phyloP scores from a whole-genome alignment of 2,888 invertebrate genomes.

The Oscheius sp. region DNA sequence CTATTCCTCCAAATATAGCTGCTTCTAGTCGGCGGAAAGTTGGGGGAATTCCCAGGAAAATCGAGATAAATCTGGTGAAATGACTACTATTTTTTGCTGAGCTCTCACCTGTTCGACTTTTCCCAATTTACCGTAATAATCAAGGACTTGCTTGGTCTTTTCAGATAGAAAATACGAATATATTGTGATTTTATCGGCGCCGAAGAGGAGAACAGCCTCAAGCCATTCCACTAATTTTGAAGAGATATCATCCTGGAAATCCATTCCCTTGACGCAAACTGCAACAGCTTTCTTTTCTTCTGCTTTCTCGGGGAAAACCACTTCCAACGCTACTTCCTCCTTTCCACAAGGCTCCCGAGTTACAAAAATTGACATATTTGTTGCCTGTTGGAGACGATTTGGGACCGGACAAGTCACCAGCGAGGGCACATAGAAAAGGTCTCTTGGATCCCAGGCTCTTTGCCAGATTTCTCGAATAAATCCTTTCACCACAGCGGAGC shows the following conservation, averaged over 20 bases:
- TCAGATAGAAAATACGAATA: constrained; percentile 87
- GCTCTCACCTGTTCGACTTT: constrained; percentile 71
- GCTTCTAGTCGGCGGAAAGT: constrained; percentile 77
- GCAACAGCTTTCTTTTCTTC: constrained; percentile 39
- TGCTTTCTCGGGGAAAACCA: constrained; percentile 26
- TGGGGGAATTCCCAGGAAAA: constrained; percentile 88
- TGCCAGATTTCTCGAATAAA: constrained; percentile 68
- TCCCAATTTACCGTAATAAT: constrained; percentile 75
- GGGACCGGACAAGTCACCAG: constrained; percentile 64
- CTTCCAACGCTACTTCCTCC: constrained; percentile 32
- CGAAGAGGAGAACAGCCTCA: constrained; percentile 84
- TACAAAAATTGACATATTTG: constrained; percentile 28
- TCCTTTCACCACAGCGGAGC: constrained; percentile 46
- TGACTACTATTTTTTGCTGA: background rate
- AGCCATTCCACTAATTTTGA: constrained; percentile 92
- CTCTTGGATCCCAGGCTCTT: constrained; percentile 68
- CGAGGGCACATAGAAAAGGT: constrained; percentile 36
- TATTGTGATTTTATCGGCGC: constrained; percentile 78
- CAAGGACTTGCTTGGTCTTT: constrained; percentile 83
- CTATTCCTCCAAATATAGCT: constrained; percentile 85
- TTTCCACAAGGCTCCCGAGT: constrained; percentile 34
- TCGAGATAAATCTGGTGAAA: constrained; percentile 74
- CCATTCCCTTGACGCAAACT: constrained; percentile 77
- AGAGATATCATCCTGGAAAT: constrained; percentile 83
- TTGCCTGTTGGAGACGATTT: constrained; percentile 21